These are phyloP conservation scores for Spialia ferax DNA, from an alignment of 2,888 invertebrate species.

Conservation along the genomic window DNA sequence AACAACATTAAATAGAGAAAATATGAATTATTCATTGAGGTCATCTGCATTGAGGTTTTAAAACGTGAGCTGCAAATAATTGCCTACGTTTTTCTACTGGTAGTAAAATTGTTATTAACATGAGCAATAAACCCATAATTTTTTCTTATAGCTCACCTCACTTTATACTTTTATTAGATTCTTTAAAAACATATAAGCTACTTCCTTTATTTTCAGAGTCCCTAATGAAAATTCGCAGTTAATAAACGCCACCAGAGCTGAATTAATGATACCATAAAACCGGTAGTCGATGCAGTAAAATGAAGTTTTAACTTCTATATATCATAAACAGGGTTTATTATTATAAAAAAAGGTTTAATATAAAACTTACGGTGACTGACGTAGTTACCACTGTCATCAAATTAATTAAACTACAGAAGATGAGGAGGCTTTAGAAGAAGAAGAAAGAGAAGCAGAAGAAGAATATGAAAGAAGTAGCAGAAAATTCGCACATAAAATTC, in stretches of 20 bases:
- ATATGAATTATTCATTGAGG: too few species aligned
- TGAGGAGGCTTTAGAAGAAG: too few species aligned
- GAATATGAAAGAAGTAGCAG: too few species aligned
- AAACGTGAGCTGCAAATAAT: too few species aligned
- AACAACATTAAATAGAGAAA: too few species aligned
- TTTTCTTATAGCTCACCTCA: background rate
- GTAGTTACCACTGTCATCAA: too few species aligned
- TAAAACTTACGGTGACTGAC: too few species aligned
- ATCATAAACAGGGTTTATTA: background rate
- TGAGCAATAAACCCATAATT: background rate
- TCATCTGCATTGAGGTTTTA: too few species aligned
- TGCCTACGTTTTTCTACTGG: too few species aligned
- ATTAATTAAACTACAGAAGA: too few species aligned
- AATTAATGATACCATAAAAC: conserved; percentile 5
- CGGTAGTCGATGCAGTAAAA: background rate
- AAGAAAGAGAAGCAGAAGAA: too few species aligned
- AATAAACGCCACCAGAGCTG: conserved; percentile 4
- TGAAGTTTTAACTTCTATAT: background rate
- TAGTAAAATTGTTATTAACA: background rate
- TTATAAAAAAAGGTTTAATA: background rate
- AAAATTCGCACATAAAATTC: too few species aligned
- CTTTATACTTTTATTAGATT: background rate
- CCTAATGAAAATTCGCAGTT: conserved; percentile 1
- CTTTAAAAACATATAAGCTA: background rate
- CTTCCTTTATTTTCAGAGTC: background rate